These are phyloP conservation scores for Sebastes paucispinis DNA, from an alignment of 2,797 vertebrate genomes.

Conservation along the genomic window DNA sequence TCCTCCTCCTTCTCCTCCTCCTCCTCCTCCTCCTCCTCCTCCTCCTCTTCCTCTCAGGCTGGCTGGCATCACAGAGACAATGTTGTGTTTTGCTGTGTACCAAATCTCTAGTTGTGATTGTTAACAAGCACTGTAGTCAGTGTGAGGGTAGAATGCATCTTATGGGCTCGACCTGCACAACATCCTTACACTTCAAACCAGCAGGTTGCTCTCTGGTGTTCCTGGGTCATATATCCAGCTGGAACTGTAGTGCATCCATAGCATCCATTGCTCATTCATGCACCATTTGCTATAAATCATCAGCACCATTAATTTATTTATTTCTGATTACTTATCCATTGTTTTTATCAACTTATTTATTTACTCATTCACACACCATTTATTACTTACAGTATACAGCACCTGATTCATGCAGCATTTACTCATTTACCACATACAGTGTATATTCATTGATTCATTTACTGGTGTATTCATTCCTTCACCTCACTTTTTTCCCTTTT, in stretches of 20 bases:
- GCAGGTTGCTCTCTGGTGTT: not conserved
- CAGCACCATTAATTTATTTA: not conserved
- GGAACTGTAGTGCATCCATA: not conserved
- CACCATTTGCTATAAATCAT: not conserved
- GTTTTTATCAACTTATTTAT: not conserved
- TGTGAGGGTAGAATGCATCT: not conserved
- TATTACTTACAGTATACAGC: not conserved
- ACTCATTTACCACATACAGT: not conserved
- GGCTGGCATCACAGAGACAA: not conserved
- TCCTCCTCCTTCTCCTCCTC: not conserved
- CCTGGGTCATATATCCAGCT: not conserved
- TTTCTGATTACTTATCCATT: not conserved
- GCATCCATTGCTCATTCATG: not conserved
- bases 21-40: not conserved
- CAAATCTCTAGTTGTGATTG: conserved; percentile 50
- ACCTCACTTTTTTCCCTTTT: not conserved
- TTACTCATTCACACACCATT: not conserved
- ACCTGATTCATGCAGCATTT: not conserved
- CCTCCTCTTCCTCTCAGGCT: conserved; percentile 11
- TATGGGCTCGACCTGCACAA: not conserved
- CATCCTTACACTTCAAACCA: conserved; percentile 2
- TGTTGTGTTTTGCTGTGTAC: conserved; percentile 25
- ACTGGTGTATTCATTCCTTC: not conserved
- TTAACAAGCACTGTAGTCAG: conserved; percentile 35
- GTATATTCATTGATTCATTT: not conserved